A percentile compares a stretch with the other conserved stretches of the same genome.
Conservation (phyloP, 2,797 vertebrate species). For the Avahi laniger region DNA sequence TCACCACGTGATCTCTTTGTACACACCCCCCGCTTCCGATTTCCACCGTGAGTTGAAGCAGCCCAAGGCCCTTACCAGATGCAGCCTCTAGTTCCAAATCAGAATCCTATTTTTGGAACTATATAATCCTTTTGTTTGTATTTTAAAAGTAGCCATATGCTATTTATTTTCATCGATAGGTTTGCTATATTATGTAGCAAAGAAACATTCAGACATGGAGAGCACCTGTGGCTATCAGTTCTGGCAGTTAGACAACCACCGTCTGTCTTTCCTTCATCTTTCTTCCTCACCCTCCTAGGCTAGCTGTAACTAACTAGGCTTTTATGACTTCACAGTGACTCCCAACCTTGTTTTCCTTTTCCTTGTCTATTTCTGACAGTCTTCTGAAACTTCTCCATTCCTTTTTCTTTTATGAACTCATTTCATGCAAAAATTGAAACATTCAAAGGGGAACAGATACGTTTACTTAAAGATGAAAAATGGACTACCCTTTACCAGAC, state of each 20-base stretch:
- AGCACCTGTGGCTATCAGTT: background rate
- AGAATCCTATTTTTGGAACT: background rate
- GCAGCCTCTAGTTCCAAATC: background rate
- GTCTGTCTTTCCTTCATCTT: background rate
- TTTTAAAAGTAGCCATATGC: background rate
- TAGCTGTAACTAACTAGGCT: background rate
- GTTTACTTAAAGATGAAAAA: background rate
- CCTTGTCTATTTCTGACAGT: background rate
- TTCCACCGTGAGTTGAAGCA: background rate
- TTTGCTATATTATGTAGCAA: background rate
- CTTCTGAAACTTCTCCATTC: background rate
- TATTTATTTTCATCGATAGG: background rate
- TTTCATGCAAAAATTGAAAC: conserved; percentile 28
- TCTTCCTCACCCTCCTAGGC: background rate
- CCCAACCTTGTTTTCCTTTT: background rate
- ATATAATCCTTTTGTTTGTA: background rate
- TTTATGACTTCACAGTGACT: background rate
- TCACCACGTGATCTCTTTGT: background rate
- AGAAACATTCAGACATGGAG: background rate
- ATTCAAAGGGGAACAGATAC: background rate
- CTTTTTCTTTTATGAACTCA: conserved; percentile 16
- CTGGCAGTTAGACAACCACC: background rate
- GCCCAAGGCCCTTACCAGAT: background rate
- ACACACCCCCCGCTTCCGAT: background rate
- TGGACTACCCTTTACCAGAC: background rate